These are phyloP conservation scores for Metellina segmentata DNA, from an alignment of 2,888 invertebrate genomes.

Conservation along the genomic window DNA sequence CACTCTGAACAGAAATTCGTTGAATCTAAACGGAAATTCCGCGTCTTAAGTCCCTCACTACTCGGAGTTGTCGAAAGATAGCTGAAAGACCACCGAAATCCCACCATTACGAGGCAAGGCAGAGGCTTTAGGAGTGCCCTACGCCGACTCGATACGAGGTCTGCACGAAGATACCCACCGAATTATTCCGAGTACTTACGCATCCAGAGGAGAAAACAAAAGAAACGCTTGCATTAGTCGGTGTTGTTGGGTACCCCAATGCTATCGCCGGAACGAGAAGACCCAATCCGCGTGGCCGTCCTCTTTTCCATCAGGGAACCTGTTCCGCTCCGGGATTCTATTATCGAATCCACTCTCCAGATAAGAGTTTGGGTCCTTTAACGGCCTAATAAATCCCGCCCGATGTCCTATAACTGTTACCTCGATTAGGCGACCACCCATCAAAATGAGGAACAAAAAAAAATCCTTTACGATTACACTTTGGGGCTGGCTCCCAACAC, in stretches of 20 bases:
- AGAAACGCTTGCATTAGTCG: background rate
- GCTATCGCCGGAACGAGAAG: slow-evolving; percentile 51
- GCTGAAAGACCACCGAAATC: background rate
- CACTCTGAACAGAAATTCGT: no score
- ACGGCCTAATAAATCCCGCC: slow-evolving; percentile 70
- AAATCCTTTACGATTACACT: slow-evolving; percentile 50
- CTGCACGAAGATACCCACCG: background rate
- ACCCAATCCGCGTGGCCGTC: slow-evolving; percentile 56
- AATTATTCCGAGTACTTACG: slow-evolving; percentile 52
- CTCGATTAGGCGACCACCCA: slow-evolving; percentile 74
- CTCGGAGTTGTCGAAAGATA: no score
- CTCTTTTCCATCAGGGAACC: slow-evolving; percentile 43
- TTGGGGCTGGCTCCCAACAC: slow-evolving; percentile 31
- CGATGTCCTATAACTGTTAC: slow-evolving; percentile 75
- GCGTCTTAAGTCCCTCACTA: no score
- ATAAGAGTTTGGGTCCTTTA: slow-evolving; percentile 72
- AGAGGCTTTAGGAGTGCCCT: background rate
- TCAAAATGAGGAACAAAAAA: slow-evolving; percentile 57
- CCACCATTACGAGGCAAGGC: slow-evolving; percentile 8
- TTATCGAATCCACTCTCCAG: slow-evolving; percentile 73
- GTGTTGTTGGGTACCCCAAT: slow-evolving; percentile 16
- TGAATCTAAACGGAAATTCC: no score
- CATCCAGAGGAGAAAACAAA: slow-evolving; percentile 16
- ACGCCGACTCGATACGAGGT: background rate
- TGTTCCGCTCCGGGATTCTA: slow-evolving; percentile 65